Evolutionary conservation across 2,888 invertebrate species (phyloP), one percentile per base, ranked within the genome.

Genomic region (Drosophila neotestacea): DNA sequence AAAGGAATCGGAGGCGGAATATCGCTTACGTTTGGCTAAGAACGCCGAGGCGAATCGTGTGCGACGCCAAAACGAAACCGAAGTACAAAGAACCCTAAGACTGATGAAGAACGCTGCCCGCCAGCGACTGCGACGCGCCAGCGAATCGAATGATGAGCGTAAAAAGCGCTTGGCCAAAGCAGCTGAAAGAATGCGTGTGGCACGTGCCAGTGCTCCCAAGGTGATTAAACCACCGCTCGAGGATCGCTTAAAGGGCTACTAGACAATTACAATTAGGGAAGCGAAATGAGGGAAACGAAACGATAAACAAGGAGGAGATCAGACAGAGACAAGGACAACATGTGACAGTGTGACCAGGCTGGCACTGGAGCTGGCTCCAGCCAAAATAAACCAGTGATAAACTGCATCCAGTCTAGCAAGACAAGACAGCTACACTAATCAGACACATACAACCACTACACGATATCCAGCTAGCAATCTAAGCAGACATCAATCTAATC

Each of bases 81-180:
- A 92, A 89, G 91, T 92, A 87, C 92, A 93, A 91, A 91, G 92
- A 90, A 91, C 92, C 81, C 69, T 85, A 89, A 91, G 92, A 91
- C 91, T 92, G 90, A 92, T 92, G 92, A 92, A 92, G 85, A 92
- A 93, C 77, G 92, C 92, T 51, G 92, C 92, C 16, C 84, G 92
- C 30, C 93, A 93, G 77, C 85, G 92, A 44, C 78, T 92, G 82
- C 87, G 92, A 59, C 90, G 92, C 34, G 93, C 93, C 66, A 92
- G 91, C 70, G 92, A 93, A 79, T 90, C 92, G 32, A 74, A 88
- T 7, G 92, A 92, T 5, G 92, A 92, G 75, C 90, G 92, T 51
- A 89, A 91, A 47, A 90, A 90, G 72, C 90, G 92, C 27, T 77
- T 92, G 74, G 90, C 91, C 34, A 92, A 92, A 77, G 92, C 92